Percentiles rank a stretch among this genome's conserved stretches.
Conservation (phyloP, 2,113 vertebrate species). For the Rhagologus leucostigma region DNA sequence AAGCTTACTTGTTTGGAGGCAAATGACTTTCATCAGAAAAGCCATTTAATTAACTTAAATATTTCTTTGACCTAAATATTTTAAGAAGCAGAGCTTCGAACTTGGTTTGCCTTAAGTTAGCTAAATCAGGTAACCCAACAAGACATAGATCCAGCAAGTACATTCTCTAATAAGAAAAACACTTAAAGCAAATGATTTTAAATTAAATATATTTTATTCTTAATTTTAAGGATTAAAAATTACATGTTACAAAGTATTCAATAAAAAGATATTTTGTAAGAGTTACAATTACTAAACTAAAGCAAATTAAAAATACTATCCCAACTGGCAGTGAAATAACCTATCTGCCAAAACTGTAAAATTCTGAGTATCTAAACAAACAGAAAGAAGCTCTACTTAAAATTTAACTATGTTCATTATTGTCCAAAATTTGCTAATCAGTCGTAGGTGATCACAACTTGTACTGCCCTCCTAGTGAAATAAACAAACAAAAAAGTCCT, state of each 20-base stretch:
- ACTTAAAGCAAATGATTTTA: background rate
- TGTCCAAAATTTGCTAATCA: slow-evolving; percentile 47
- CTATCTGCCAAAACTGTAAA: slow-evolving; percentile 19
- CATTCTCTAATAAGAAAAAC: background rate
- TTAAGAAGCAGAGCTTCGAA: background rate
- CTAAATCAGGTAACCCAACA: background rate
- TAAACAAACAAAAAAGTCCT: slow-evolving; percentile 67
- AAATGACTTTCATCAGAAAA: background rate
- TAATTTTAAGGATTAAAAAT: background rate
- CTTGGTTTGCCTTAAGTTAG: background rate
- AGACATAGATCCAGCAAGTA: background rate
- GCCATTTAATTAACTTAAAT: background rate
- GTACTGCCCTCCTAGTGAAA: slow-evolving; percentile 56
- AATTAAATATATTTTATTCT: background rate
- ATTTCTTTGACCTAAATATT: background rate
- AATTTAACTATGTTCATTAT: background rate
- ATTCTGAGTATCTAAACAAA: slow-evolving; percentile 3
- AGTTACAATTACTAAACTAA: slow-evolving; percentile 23
- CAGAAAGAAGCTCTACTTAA: slow-evolving; percentile 17
- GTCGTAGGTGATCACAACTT: slow-evolving; percentile 24
- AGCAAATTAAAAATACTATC: background rate
- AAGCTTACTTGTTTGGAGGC: background rate
- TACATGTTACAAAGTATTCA: background rate
- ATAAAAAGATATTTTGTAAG: background rate
- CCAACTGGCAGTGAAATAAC: slow-evolving; percentile 1